phyloP scores from a whole-genome alignment of 2,113 vertebrate species.

The Helogale parvula region DNA sequence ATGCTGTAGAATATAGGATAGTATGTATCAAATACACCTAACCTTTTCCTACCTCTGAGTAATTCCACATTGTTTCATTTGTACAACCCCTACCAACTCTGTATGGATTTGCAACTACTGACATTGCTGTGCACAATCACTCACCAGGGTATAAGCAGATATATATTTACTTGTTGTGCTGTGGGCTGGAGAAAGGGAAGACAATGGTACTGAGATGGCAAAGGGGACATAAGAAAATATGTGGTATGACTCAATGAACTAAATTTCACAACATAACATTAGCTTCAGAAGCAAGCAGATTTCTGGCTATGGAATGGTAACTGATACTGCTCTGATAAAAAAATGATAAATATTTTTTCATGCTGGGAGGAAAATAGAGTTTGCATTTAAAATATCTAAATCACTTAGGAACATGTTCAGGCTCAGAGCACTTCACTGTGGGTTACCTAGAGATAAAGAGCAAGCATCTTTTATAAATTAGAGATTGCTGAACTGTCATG shows the following conservation, averaged over 20 bases:
- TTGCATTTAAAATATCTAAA: background rate
- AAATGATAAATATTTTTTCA: background rate
- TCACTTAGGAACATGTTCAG: background rate
- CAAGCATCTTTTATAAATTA: background rate
- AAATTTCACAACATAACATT: background rate
- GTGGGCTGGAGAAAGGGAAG: background rate
- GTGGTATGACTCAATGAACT: background rate
- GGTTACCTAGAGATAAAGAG: background rate
- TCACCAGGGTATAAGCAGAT: background rate
- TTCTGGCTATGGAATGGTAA: background rate
- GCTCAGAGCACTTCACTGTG: background rate
- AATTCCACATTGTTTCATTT: background rate
- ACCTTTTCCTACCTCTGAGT: background rate
- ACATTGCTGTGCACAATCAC: background rate
- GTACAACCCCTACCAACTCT: background rate
- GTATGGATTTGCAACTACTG: background rate
- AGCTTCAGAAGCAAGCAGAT: background rate
- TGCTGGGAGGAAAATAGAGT: background rate
- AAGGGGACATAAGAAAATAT: background rate
- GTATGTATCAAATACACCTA: background rate
- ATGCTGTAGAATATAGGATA: background rate
- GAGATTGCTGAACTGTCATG: background rate
- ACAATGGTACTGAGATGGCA: background rate
- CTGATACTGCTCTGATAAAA: background rate
- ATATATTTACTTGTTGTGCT: background rate